phyloP scores from a whole-genome alignment of 2,113 vertebrate genomes.

The Apistogramma diplotaenia region DNA sequence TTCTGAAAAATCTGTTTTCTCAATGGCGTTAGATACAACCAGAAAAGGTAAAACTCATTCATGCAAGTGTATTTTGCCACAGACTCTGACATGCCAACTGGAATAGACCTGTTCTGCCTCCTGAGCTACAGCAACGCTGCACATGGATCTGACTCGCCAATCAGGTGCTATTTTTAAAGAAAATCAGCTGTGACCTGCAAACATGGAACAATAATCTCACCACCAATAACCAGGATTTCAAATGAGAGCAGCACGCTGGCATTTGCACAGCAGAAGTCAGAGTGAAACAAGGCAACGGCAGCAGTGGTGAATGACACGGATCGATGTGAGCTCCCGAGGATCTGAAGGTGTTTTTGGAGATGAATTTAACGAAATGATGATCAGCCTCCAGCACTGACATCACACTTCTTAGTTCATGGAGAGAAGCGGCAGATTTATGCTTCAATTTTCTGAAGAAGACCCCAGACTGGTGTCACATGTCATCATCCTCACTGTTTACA shows the following conservation, averaged over 20 bases:
- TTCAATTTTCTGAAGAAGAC: not conserved
- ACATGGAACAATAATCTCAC: not conserved
- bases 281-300: not conserved
- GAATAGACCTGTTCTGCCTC: no score
- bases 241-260: not conserved
- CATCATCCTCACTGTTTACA: not conserved
- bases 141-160: not conserved
- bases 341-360: not conserved
- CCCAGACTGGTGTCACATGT: not conserved
- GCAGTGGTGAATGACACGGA: not conserved
- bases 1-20: no score
- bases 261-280: not conserved
- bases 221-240: not conserved
- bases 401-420: not conserved
- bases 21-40: no score
- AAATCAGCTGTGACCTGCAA: not conserved
- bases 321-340: not conserved
- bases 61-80: no score
- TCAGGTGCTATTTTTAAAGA: not conserved
- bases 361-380: not conserved
- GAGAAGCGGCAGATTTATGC: not conserved
- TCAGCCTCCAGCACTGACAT: not conserved
- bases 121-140: no score
- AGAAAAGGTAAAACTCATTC: no score
- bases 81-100: no score